phyloP scores from a whole-genome alignment of 1,140 invertebrate species.

The Cotesia typhae region DNA sequence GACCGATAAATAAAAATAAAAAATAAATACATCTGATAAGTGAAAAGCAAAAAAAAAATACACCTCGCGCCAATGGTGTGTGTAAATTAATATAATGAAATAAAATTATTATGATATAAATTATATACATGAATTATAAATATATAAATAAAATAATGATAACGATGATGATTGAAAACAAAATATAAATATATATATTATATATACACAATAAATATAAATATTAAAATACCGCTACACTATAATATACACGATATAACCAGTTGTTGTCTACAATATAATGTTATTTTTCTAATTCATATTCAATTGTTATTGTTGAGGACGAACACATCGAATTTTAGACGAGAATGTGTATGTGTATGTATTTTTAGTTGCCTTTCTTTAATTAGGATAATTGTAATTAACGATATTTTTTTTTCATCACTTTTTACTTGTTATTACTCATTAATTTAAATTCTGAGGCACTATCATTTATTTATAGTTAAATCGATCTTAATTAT shows the following conservation, averaged over 20 bases:
- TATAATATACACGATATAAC: constrained; percentile 59
- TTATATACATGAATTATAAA: constrained; percentile 33
- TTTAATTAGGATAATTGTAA: neutral
- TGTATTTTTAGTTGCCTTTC: constrained; percentile 6
- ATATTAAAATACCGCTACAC: constrained; percentile 43
- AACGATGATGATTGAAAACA: constrained; percentile 21
- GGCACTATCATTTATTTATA: neutral
- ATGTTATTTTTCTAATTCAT: constrained; percentile 68
- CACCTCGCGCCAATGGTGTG: constrained; percentile 41
- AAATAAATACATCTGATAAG: neutral
- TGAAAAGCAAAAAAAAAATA: constrained; percentile 14
- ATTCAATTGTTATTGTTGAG: constrained; percentile 67
- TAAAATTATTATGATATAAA: constrained; percentile 37
- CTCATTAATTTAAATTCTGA: too few species aligned
- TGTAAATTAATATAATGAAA: constrained; percentile 25
- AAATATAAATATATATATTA: constrained; percentile 40
- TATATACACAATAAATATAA: constrained; percentile 38
- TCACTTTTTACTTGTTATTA: too few species aligned
- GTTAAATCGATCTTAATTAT: neutral
- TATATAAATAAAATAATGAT: constrained; percentile 35
- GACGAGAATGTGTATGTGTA: constrained; percentile 40
- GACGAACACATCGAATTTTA: constrained; percentile 61
- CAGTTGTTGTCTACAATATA: constrained; percentile 66
- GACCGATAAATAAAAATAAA: constrained; percentile 16
- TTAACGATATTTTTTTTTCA: neutral